Evolutionary conservation across 1,140 invertebrate species (phyloP).

Genomic region (Brachionus paranguensis): DNA sequence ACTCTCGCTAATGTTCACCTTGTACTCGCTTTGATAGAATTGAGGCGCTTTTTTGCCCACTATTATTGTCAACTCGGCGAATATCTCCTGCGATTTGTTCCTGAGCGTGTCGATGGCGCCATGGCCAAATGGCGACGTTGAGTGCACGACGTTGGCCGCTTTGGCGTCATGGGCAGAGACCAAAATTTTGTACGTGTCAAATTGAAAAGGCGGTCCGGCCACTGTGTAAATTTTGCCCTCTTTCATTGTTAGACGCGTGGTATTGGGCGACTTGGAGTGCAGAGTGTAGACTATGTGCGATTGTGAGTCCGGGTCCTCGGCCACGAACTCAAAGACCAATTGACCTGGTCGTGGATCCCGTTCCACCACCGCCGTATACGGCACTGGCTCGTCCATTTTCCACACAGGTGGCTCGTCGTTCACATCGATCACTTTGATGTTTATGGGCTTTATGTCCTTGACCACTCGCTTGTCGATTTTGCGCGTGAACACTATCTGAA

Average conservation of each 20-base stretch:
- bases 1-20: constrained; percentile 19
- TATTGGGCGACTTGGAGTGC: constrained; percentile 17
- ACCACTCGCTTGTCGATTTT: constrained; percentile 2
- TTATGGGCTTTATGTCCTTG: constrained; percentile 33
- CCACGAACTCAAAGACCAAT: constrained; percentile 14
- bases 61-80: constrained; percentile 20
- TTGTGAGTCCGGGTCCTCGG: constrained; percentile 15
- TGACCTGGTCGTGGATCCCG: not conserved
- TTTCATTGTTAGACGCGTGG: not conserved
- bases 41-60: constrained; percentile 35
- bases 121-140: not conserved
- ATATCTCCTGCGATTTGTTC: constrained; percentile 25
- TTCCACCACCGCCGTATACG: constrained; percentile 21
- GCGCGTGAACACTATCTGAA: constrained; percentile 37
- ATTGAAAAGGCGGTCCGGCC: constrained; percentile 14
- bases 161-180: constrained; percentile 1
- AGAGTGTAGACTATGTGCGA: constrained; percentile 21
- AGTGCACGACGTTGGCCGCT: not conserved
- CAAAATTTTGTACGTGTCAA: constrained; percentile 24
- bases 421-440: constrained; percentile 29
- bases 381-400: constrained; percentile 39
- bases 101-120: too few species aligned
- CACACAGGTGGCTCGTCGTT: constrained; percentile 34
- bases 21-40: constrained; percentile 26
- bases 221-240: constrained; percentile 27